These are phyloP conservation scores for Punctoribates punctum DNA, from an alignment of 2,888 invertebrate species.

Conservation along the genomic window DNA sequence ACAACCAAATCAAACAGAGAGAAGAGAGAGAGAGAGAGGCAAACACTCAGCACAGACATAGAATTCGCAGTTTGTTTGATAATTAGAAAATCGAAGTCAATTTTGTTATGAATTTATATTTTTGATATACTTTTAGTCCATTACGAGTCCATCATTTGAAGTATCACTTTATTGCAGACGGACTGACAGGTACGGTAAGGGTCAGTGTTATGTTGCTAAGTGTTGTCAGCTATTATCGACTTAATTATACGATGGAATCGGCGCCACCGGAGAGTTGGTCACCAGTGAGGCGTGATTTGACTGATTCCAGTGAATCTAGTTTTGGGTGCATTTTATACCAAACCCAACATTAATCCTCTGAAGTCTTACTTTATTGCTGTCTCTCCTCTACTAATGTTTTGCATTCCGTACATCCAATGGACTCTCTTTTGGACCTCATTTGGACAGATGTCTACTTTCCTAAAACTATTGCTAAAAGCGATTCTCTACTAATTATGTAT, in stretches of 20 bases:
- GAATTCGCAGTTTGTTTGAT: not conserved
- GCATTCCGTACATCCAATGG: too few relatives aligned
- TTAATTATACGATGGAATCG: constrained; percentile 22
- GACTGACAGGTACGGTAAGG: not conserved
- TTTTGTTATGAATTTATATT: not conserved
- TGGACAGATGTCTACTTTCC: constrained; percentile 18
- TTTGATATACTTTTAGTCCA: not conserved
- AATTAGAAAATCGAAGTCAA: constrained; percentile 27
- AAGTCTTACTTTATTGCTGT: constrained; percentile 1
- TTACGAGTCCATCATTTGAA: not conserved
- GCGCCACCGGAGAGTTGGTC: constrained; percentile 30
- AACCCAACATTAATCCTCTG: constrained; percentile 18
- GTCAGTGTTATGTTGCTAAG: constrained; percentile 23
- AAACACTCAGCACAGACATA: not conserved
- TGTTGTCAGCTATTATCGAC: constrained; percentile 14
- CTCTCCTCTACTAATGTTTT: too few relatives aligned
- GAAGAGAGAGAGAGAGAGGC: not conserved
- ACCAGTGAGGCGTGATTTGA: constrained; percentile 19
- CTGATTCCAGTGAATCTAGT: not conserved
- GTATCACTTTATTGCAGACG: not conserved
- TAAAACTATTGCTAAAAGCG: not conserved
- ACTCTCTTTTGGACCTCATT: not conserved
- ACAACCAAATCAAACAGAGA: constrained; percentile 12
- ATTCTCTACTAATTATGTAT: constrained; percentile 21
- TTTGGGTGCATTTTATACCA: constrained; percentile 31